A percentile compares a stretch with the other conserved stretches of the same genome.
phyloP scores from a whole-genome alignment of 2,888 invertebrate species.

The Cephus rjabovi region DNA sequence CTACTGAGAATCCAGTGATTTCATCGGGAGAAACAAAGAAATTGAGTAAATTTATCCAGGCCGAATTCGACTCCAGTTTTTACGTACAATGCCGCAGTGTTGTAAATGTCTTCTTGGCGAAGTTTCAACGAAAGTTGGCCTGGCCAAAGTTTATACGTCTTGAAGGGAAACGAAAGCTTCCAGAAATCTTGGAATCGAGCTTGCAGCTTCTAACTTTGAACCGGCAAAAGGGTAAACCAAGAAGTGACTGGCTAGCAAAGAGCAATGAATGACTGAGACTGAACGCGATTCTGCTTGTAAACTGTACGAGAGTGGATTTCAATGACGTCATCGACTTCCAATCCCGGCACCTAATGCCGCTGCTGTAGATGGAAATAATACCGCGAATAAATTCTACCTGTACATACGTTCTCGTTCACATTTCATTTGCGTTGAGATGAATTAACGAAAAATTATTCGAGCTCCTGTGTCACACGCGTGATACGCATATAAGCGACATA shows the following conservation, averaged over 20 bases:
- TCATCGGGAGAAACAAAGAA: background rate
- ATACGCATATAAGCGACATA: background rate
- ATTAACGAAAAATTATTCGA: background rate
- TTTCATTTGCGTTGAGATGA: background rate
- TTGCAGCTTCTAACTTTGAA: constrained; percentile 1
- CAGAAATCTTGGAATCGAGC: background rate
- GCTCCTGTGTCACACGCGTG: background rate
- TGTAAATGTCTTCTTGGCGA: background rate
- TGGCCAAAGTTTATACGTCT: background rate
- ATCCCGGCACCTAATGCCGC: constrained; percentile 6
- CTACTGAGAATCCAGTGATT: background rate
- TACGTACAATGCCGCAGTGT: background rate
- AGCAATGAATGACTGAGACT: background rate
- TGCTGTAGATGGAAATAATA: background rate
- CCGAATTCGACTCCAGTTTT: background rate
- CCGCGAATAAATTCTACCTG: background rate
- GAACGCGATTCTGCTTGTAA: background rate
- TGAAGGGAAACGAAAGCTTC: background rate
- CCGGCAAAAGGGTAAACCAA: background rate
- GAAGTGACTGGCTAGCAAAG: background rate
- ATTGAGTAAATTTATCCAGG: background rate
- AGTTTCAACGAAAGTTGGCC: background rate
- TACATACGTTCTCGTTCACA: background rate
- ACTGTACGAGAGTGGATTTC: background rate
- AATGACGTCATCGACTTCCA: constrained; percentile 19